Percentiles rank a stretch among this genome's conserved stretches.
These are phyloP conservation scores for Diadumene lineata DNA, from an alignment of 92 coral and sea anemone genomes.

Conservation along the genomic window DNA sequence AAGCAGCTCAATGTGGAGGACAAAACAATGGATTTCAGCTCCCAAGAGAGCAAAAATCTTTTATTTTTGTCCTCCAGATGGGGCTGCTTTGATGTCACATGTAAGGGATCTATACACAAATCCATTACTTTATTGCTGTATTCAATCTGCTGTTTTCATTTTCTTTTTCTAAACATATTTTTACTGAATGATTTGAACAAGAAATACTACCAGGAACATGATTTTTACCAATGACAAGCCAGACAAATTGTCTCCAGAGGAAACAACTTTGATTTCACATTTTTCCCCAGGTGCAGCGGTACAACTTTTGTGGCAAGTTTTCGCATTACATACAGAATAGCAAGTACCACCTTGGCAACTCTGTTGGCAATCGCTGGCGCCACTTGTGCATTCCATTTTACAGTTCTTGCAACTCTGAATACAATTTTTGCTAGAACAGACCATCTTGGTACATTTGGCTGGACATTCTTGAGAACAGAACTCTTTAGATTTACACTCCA, in stretches of 20 bases:
- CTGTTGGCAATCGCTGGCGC: background rate
- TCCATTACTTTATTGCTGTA: too few species aligned
- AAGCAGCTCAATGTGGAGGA: too few species aligned
- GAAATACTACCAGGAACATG: background rate
- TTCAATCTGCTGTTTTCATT: too few species aligned
- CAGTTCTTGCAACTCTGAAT: background rate
- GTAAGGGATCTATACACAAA: too few species aligned
- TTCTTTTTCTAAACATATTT: too few species aligned
- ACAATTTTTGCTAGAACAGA: background rate
- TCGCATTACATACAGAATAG: slow-evolving; percentile 6
- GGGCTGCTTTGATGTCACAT: too few species aligned
- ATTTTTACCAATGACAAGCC: background rate
- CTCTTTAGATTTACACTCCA: slow-evolving; percentile 17
- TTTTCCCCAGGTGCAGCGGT: background rate
- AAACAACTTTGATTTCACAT: background rate
- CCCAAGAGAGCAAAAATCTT: too few species aligned
- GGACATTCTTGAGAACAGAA: slow-evolving; percentile 15
- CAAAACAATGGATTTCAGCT: too few species aligned
- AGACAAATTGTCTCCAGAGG: background rate
- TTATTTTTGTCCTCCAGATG: too few species aligned
- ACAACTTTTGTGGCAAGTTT: background rate
- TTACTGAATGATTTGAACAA: background rate
- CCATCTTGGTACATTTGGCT: background rate
- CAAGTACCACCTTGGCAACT: slow-evolving; percentile 11
- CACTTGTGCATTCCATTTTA: slow-evolving; percentile 30